Evolutionary conservation across 2,797 vertebrate genomes (phyloP).

Genomic region (Ficedula albicollis): DNA sequence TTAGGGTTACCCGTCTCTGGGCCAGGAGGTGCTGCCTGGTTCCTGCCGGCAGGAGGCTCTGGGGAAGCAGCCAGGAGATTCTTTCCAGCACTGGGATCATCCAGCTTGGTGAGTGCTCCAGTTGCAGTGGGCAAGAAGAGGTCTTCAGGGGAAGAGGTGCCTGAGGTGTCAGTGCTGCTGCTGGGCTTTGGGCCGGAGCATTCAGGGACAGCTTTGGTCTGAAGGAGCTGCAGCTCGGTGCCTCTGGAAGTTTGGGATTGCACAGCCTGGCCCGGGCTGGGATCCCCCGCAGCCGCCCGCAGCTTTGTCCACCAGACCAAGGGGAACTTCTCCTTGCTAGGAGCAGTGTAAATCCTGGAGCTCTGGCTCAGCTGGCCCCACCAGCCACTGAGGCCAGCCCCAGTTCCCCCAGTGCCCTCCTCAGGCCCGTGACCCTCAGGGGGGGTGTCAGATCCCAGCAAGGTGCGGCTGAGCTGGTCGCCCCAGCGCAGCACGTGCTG

Average conservation of each 20-base stretch:
- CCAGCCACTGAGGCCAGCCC: constrained; percentile 40
- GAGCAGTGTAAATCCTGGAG: constrained; percentile 59
- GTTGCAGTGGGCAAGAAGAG: constrained; percentile 44
- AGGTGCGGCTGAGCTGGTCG: constrained; percentile 79
- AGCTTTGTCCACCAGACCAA: constrained; percentile 63
- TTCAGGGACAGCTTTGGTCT: not conserved
- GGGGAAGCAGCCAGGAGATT: constrained; percentile 70
- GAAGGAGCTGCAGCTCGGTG: constrained; percentile 1
- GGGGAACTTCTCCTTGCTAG: constrained; percentile 51
- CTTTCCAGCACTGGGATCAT: constrained; percentile 66
- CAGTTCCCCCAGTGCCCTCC: not conserved
- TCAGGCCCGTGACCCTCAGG: rapidly evolving
- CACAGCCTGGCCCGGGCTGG: rapidly evolving
- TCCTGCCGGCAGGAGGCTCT: not conserved
- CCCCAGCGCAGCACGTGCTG: constrained; percentile 86
- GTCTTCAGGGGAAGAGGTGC: constrained; percentile 6
- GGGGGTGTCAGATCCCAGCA: constrained; percentile 33
- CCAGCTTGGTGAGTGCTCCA: not conserved
- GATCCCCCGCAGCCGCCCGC: not conserved
- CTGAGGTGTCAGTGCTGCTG: constrained; percentile 1
- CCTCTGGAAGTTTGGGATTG: not conserved
- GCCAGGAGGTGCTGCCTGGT: not conserved
- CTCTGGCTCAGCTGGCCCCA: constrained; percentile 77
- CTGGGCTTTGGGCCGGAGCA: not conserved
- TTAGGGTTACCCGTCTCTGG: not conserved